A percentile compares a stretch with the other conserved stretches of the same genome.
phyloP scores from a whole-genome alignment of 2,888 invertebrate species.

The Dryobota labecula region DNA sequence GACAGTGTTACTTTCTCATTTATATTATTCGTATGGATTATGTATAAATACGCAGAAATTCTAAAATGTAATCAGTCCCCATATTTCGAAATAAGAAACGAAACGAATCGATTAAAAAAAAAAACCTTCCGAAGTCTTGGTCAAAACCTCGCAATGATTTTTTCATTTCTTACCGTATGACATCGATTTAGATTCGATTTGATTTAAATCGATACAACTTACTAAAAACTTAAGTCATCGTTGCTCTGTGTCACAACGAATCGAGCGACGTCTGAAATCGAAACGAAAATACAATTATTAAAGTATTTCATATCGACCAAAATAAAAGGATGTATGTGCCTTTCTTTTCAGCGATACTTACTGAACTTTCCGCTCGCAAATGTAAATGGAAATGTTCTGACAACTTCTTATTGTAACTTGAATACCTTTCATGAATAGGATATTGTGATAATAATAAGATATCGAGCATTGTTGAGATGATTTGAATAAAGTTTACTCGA shows the following conservation, averaged over 20 bases:
- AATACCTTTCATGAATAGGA: background rate
- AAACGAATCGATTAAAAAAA: background rate
- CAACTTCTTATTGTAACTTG: slow-evolving; percentile 25
- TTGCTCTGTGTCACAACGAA: too few species aligned
- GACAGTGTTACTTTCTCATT: too few species aligned
- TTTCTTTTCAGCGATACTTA: slow-evolving; percentile 14
- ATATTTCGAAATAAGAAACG: too few species aligned
- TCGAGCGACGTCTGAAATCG: background rate
- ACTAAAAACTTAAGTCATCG: background rate
- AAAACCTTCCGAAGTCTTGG: background rate
- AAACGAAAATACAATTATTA: background rate
- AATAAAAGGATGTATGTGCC: background rate
- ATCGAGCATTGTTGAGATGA: slow-evolving; percentile 5
- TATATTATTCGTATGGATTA: too few species aligned
- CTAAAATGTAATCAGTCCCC: background rate
- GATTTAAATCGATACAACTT: background rate
- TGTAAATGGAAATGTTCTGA: slow-evolving; percentile 30
- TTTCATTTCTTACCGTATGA: background rate
- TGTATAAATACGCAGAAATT: background rate
- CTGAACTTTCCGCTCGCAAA: background rate
- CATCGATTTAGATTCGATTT: background rate
- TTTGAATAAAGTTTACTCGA: slow-evolving; percentile 20
- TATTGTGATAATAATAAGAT: slow-evolving; percentile 15
- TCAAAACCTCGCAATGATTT: background rate
- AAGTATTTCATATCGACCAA: background rate